Evolutionary conservation across 2,888 invertebrate species (phyloP).

Genomic region (Resseliella maxima): DNA sequence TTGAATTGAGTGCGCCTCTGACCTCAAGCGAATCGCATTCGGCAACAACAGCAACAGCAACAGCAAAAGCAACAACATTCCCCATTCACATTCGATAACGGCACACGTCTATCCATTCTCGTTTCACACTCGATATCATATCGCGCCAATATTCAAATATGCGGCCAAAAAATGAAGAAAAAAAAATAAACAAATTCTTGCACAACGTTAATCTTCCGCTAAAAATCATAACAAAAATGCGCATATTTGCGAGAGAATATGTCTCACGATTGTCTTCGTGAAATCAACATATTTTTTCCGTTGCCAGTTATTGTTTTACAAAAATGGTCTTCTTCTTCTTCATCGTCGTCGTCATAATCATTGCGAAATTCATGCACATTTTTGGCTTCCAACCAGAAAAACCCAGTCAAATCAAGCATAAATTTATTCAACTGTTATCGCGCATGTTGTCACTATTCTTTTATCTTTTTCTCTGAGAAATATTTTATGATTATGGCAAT

Average conservation of each 20-base stretch:
- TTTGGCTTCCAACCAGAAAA: background rate
- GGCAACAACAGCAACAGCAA: background rate
- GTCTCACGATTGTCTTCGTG: slow-evolving; percentile 6
- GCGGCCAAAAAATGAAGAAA: background rate
- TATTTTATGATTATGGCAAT: background rate
- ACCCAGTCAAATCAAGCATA: background rate
- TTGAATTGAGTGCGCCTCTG: background rate
- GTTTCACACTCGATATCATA: slow-evolving; percentile 41
- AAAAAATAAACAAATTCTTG: background rate
- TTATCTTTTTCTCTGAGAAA: background rate
- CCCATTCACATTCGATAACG: slow-evolving; percentile 32
- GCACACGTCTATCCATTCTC: slow-evolving; percentile 32
- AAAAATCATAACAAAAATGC: slow-evolving; percentile 15
- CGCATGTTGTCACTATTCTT: slow-evolving; percentile 10
- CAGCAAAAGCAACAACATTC: background rate
- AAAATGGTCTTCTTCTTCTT: background rate
- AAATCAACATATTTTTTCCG: background rate
- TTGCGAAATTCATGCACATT: background rate
- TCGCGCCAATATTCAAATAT: background rate
- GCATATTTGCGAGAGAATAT: background rate
- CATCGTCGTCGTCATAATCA: background rate
- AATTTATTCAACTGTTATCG: slow-evolving; percentile 32
- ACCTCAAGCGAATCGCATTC: background rate
- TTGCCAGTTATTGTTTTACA: background rate
- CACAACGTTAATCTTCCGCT: background rate